Evolutionary conservation across 2,888 invertebrate species (phyloP), one percentile per base, ranked within the genome.

Genomic region (Lysandra coridon): DNA sequence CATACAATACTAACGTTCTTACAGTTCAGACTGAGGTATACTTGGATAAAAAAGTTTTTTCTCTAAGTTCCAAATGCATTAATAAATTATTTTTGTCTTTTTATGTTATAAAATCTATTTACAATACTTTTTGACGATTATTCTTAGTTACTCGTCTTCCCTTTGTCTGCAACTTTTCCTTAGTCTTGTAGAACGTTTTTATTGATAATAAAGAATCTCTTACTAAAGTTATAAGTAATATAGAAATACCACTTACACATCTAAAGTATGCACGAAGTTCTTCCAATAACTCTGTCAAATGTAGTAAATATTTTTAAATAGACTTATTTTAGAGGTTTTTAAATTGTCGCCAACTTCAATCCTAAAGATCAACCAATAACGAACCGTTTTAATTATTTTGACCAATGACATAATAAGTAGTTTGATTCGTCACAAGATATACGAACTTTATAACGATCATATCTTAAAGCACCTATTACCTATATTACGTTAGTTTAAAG

Each of bases 241-340:
- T 76, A 57, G 76, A 53, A 53, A 76, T 76, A 76, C 33, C 57
- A 76, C 53, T 76, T 57, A 76, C 76, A 75, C 75, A 44, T 30
- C n/a, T 53, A 44, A 75, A 75, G 30, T 49, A 75, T 49, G 49
- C 49, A 76, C 57, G 33, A 76, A 30, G 76, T 76, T 33, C 57
- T 76, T 76, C 76, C 76, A 30, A 76, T 76, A 12, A 33, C 53
- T 33, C 76, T 33, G 76, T 75, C n/a, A 53, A 33, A 33, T 30
- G 17, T 30, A 57, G 30, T 23, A 17, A 7, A 53, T 57, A 75
- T 57, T 57, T 17, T 74, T 74, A 10, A 14, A 4, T 1, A 4
- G 23, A 53, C 12, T 33, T 69, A 69, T 12, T 37, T 69, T 17
- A 30, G 5, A 12, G 5, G 14, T 33, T 69, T 33, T 17, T 14